Evolutionary conservation across 2,888 invertebrate genomes (phyloP), one percentile per base, ranked within the genome.

Genomic region (Glaucopsyche alexis): DNA sequence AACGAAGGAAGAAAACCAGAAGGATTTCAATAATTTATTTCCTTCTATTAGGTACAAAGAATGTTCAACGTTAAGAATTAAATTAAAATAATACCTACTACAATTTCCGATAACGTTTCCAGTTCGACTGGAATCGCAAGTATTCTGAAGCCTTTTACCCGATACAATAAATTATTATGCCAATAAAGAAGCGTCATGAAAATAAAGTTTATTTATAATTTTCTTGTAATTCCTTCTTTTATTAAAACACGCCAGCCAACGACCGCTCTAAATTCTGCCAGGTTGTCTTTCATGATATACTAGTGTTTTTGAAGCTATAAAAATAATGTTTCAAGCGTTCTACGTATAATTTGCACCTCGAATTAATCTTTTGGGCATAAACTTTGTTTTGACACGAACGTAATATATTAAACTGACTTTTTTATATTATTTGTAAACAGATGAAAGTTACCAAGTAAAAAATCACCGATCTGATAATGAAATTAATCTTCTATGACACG

Each of bases 311-410:
- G 1, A 13, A 65, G 67, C 67, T 19, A 69, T 49, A 69, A 69
- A 69, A 69, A 49, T 67, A 47, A 19, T 66, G 67, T 13, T 47
- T 29, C 29, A 47, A 47, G 13, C 47, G 14, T 69, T 38, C 14
- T 38, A 65, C 49, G 69, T 69, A 47, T 69, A 29, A 29, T 69
- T 69, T 69, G 47, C 49, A 69, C 49, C 69, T 69, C 69, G 13
- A 49, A 69, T 69, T 69, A 49, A 69, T 69, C 69, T 45, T 69
- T 69, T 16, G 19, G 19, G 19, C 69, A 47, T 69, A 69, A 69
- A 69, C 49, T 49, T 69, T 69, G 69, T 69, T 69, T 49, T 69
- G 69, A 69, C 69, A 69, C 45, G 13, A 69, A 14, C 49, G 47
- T 19, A 49, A 69, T 69, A 69, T 69, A 67, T 67, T 49, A 69